These are phyloP conservation scores for Andrena dorsata DNA, from an alignment of 2,888 invertebrate genomes.

Conservation along the genomic window DNA sequence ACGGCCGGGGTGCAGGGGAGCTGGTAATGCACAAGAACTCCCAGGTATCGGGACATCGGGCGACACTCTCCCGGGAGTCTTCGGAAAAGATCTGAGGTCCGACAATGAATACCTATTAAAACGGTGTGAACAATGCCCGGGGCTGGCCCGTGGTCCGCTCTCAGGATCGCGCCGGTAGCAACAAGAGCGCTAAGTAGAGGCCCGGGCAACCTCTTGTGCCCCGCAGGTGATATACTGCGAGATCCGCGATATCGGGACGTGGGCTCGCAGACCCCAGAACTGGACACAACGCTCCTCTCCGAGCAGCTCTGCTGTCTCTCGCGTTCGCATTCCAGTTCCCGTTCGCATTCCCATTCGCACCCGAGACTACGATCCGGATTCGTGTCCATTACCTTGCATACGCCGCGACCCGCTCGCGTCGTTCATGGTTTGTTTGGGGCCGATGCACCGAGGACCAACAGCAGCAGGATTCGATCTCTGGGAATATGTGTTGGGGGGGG, in stretches of 20 bases:
- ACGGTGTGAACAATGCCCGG: slow-evolving; percentile 81
- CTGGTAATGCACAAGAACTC: slow-evolving; percentile 62
- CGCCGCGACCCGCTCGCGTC: slow-evolving; percentile 54
- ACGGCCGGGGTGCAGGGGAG: slow-evolving; percentile 7
- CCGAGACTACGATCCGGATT: slow-evolving; percentile 71
- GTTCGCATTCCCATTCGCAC: slow-evolving; percentile 48
- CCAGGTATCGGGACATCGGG: slow-evolving; percentile 74
- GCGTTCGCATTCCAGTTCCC: slow-evolving; percentile 49
- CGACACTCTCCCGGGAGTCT: slow-evolving; percentile 71
- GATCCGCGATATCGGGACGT: slow-evolving; percentile 81
- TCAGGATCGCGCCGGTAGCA: slow-evolving; percentile 67
- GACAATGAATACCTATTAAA: slow-evolving; percentile 84
- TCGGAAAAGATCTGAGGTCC: slow-evolving; percentile 74
- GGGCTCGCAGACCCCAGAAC: slow-evolving; percentile 52
- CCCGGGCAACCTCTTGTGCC: slow-evolving; percentile 69
- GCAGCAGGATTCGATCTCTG: slow-evolving; percentile 15
- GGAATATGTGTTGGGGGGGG: not conserved
- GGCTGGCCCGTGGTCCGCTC: slow-evolving; percentile 62
- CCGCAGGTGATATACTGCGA: slow-evolving; percentile 83
- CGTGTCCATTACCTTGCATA: slow-evolving; percentile 75
- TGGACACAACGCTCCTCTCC: slow-evolving; percentile 21
- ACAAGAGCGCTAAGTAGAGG: slow-evolving; percentile 69
- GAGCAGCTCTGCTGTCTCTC: slow-evolving; percentile 25
- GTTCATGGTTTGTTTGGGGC: slow-evolving; percentile 23
- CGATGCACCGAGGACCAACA: slow-evolving; percentile 5